Conservation (phyloP, 1,140 invertebrate genomes). For the Drosophila grimshawi region DNA sequence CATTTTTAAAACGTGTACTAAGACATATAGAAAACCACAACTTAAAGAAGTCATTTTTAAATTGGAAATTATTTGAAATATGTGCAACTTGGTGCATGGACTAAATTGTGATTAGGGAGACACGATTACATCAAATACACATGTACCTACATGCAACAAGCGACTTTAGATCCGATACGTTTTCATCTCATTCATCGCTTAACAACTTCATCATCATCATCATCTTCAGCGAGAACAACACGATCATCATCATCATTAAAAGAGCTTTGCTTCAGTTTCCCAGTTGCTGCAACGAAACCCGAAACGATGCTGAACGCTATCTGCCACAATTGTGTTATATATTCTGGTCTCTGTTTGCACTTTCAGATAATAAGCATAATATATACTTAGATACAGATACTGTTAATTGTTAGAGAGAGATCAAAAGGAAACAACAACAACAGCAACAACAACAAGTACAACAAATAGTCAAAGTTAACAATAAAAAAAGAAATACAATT, state of each 20-base stretch:
- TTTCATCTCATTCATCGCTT: conserved; percentile 39
- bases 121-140: neutral
- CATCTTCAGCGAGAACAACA: conserved; percentile 29
- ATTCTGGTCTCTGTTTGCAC: conserved; percentile 59
- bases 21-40: too few species aligned
- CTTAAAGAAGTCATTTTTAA: neutral
- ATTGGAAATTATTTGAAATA: neutral
- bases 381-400: conserved; percentile 54
- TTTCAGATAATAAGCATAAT: conserved; percentile 78
- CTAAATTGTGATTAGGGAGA: neutral
- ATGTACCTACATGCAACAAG: neutral
- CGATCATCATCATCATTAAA: conserved; percentile 21
- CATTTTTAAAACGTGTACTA: neutral
- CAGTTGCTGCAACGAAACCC: conserved; percentile 7
- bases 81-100: neutral
- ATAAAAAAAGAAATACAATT: conserved; percentile 68
- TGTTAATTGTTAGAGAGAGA: conserved; percentile 42
- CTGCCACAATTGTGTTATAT: conserved; percentile 43
- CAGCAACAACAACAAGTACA: neutral
- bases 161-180: conserved; percentile 26
- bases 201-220: conserved; percentile 23
- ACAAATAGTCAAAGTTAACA: conserved; percentile 10
- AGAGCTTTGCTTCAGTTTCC: conserved; percentile 49
- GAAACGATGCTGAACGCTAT: conserved; percentile 23
- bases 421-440: conserved; percentile 14